Evolutionary conservation across 2,888 invertebrate species (phyloP).

Genomic region (Hofmannophila pseudospretella): DNA sequence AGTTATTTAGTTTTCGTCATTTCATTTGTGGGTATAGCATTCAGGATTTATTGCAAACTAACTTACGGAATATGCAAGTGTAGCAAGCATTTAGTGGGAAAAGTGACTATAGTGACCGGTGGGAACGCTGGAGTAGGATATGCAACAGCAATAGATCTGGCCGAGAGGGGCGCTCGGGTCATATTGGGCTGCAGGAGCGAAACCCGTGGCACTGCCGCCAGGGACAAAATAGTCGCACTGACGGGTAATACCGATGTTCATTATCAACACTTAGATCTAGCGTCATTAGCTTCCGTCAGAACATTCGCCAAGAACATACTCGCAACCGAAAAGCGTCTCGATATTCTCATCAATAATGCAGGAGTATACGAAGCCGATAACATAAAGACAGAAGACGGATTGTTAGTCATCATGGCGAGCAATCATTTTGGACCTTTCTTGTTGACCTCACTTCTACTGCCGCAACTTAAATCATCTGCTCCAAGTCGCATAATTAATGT

Average conservation of each 20-base stretch:
- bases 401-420: constrained; percentile 77
- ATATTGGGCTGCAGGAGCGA: constrained; percentile 89
- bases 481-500: constrained; percentile 59
- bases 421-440: constrained; percentile 82
- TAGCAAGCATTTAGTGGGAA: constrained; percentile 81
- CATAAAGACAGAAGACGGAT: constrained; percentile 76
- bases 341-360: constrained; percentile 81
- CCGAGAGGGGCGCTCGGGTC: constrained; percentile 84
- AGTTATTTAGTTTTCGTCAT: constrained; percentile 21
- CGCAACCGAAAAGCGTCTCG: constrained; percentile 67
- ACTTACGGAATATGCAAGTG: constrained; percentile 42
- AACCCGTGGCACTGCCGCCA: constrained; percentile 79
- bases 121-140: constrained; percentile 89
- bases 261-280: constrained; percentile 54
- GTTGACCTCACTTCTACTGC: constrained; percentile 79
- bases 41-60: constrained; percentile 19
- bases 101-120: constrained; percentile 90
- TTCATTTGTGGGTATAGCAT: constrained; percentile 16
- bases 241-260: constrained; percentile 26
- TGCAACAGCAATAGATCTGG: constrained; percentile 84
- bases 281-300: constrained; percentile 64
- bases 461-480: constrained; percentile 52
- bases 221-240: constrained; percentile 32
- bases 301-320: constrained; percentile 78
- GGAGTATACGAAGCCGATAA: constrained; percentile 59